Percentiles rank a stretch among this genome's conserved stretches.
phyloP scores from a whole-genome alignment of 2,888 invertebrate species.

The Tachina grossa region DNA sequence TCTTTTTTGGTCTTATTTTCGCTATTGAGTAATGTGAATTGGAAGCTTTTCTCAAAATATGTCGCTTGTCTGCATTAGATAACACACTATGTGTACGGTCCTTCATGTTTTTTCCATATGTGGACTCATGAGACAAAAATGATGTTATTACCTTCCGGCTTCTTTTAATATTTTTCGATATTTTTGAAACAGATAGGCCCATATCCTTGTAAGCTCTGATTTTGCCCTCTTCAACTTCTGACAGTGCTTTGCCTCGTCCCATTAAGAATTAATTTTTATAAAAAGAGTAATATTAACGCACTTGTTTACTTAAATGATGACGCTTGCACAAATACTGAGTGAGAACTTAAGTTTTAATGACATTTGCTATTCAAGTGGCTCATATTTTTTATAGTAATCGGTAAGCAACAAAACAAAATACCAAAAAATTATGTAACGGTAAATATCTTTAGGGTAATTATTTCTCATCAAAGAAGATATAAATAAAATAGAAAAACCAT shows the following conservation, averaged over 20 bases:
- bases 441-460: not conserved
- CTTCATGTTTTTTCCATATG: constrained; percentile 1
- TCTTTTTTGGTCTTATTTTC: not conserved
- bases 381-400: not conserved
- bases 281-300: not conserved
- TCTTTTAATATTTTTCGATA: not conserved
- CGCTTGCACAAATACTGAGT: not conserved
- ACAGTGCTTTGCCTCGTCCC: not conserved
- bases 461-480: not conserved
- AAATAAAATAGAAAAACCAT: not conserved
- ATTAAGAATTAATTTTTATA: not conserved
- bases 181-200: not conserved
- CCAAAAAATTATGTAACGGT: constrained; percentile 3
- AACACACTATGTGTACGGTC: not conserved
- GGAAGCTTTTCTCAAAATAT: not conserved
- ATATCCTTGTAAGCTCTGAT: not conserved
- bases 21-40: not conserved
- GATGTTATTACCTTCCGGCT: not conserved
- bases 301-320: not conserved
- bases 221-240: not conserved
- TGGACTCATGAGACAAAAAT: not conserved
- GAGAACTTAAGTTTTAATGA: not conserved
- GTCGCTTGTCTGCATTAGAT: not conserved
- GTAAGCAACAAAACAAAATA: constrained; percentile 8
- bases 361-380: not conserved